Evolutionary conservation across 2,888 invertebrate genomes (phyloP), one percentile per base, ranked within the genome.

Genomic region (Torymus aiolomorphi): DNA sequence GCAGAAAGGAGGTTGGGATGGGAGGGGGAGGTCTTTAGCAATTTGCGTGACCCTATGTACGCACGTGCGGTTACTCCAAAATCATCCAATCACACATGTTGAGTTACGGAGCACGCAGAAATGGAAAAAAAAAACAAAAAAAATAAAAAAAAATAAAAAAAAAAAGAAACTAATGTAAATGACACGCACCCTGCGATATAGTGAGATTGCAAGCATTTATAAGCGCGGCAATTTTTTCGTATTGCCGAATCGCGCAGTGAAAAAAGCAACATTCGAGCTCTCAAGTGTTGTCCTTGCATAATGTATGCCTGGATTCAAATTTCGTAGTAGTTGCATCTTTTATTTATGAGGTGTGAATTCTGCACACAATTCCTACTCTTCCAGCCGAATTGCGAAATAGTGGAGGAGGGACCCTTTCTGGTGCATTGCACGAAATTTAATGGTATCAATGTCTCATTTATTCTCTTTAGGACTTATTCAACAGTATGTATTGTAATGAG

Each of bases 121-220:
- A 84, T 80, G 85, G 84, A 83, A 83, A 72, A 75, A 79, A 75
- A 81, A 83, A 83, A 72, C 73, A 79, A 75, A 81, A 83, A 24
- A 82, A 74, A 77, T 20, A 20, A 20, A 20, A 1, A 20, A 20
- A 20, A 20, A 1, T 1, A 20, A 20, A 85, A 83, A 83, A 72
- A 75, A 79, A 80, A 78, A 70, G 52, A 83, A 76, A 80, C 76
- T 76, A 70, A 82, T 82, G 71, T 82, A 81, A 84, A 83, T 83
- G 80, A 84, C 83, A 85, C 84, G 85, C 86, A 87, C 85, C 84
- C 83, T 86, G 86, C 85, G 85, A 86, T 83, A 86, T 86, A 88
- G 87, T 86, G 86, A 88, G 87, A 87, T 86, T 88, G 87, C 86
- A 87, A 87, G 88, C 87, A 87, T 88, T 88, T 88, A 84, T 83